A percentile compares a stretch with the other conserved stretches of the same genome.
Evolutionary conservation across 1,140 invertebrate genomes (phyloP).

Genomic region (Cydia splendana): DNA sequence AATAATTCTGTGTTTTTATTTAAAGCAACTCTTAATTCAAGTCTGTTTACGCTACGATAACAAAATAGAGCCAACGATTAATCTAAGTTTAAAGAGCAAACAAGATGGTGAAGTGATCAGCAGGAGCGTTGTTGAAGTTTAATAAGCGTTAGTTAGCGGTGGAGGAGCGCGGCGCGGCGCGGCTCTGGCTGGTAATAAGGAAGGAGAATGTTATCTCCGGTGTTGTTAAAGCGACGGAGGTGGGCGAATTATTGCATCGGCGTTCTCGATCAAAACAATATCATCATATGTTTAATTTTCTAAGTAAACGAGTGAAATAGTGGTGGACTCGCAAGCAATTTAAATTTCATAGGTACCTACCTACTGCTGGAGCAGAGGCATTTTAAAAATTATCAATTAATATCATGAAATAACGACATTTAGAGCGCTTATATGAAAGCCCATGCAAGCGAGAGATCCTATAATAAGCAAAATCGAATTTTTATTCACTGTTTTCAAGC

Average conservation of each 20-base stretch:
- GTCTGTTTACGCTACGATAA: slow-evolving; percentile 13
- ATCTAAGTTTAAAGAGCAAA: slow-evolving; percentile 78
- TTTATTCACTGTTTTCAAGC: no score
- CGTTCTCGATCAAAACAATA: neutral
- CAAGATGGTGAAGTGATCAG: slow-evolving; percentile 78
- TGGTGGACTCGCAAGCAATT: no score
- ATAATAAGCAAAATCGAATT: no score
- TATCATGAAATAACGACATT: no score
- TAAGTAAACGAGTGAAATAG: neutral
- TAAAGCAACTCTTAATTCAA: no score
- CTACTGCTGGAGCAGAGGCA: no score
- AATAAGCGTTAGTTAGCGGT: slow-evolving; percentile 77
- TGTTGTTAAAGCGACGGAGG: slow-evolving; percentile 50
- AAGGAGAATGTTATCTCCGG: slow-evolving; percentile 72
- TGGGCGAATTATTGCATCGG: slow-evolving; percentile 60
- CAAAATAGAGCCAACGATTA: slow-evolving; percentile 66
- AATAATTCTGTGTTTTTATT: no score
- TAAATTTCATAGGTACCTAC: no score
- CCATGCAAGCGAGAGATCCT: no score
- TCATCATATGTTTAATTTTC: neutral
- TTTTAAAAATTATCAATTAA: no score
- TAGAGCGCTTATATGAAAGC: no score
- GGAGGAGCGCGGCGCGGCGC: slow-evolving; percentile 50
- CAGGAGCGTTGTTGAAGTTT: slow-evolving; percentile 75
- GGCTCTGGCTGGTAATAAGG: slow-evolving; percentile 64